A percentile compares a stretch with the other conserved stretches of the same genome.
Evolutionary conservation across 2,113 vertebrate genomes (phyloP).

Genomic region (Mola mola): DNA sequence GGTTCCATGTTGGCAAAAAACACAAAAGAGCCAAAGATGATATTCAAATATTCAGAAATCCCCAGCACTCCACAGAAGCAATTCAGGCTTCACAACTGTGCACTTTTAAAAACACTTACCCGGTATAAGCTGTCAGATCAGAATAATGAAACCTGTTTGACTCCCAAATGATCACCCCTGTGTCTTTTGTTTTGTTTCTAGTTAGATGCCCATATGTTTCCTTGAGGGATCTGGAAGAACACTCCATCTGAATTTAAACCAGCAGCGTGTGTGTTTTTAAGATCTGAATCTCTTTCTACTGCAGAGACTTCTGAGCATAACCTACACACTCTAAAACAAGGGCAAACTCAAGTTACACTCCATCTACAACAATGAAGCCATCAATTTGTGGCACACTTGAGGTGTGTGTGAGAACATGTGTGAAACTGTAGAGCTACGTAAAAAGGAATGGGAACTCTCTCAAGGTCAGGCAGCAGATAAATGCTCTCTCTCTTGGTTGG

Average conservation of each 20-base stretch:
- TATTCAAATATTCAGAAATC: slow-evolving; percentile 62
- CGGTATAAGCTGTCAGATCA: slow-evolving; percentile 26
- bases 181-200: slow-evolving; percentile 64
- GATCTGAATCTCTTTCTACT: slow-evolving; percentile 65
- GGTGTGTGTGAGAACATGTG: slow-evolving; percentile 22
- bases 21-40: slow-evolving; percentile 28
- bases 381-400: slow-evolving; percentile 41
- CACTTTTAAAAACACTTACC: slow-evolving; percentile 41
- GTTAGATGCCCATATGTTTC: slow-evolving; percentile 74
- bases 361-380: slow-evolving; percentile 45
- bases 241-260: slow-evolving; percentile 64
- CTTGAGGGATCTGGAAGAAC: slow-evolving; percentile 64
- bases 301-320: slow-evolving; percentile 61
- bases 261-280: slow-evolving; percentile 47
- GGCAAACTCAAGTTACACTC: slow-evolving; percentile 65
- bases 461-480: slow-evolving; percentile 79
- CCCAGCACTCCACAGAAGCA: slow-evolving; percentile 22
- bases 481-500: slow-evolving; percentile 70
- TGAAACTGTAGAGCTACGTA: slow-evolving; percentile 35
- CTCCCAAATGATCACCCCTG: slow-evolving; percentile 63
- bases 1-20: slow-evolving; percentile 35
- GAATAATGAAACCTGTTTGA: slow-evolving; percentile 64
- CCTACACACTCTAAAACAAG: slow-evolving; percentile 72
- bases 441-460: slow-evolving; percentile 75
- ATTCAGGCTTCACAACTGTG: slow-evolving; percentile 30